Base-by-base conservation (phyloP, 2,113 vertebrate genomes). In the Apodemus sylvaticus region DNA sequence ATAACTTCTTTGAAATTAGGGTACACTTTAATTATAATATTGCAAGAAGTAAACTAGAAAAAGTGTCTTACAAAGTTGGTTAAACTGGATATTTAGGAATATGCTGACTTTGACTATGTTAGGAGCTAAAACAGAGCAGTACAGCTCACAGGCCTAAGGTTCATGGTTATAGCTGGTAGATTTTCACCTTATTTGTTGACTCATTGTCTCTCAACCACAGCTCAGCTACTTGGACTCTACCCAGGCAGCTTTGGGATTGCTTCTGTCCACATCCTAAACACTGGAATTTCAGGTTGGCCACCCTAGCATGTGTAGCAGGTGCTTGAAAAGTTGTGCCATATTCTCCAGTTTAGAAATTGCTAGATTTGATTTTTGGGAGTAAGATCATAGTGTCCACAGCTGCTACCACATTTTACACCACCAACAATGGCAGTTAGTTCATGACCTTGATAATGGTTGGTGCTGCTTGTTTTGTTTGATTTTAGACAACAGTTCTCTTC, bases 401-500 rank as follows among this genome's bases (percentile, higher is more conserved):
- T 7, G 12, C 2, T 20, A 5, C 10, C 48, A 0, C 3, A 70
- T 39, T 86, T 39, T 34, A 53, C 0, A 34, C 16, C 10, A 22
- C 13, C 2, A 48, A 4, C n/a, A 48, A 48, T 55, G 60, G 1
- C 19, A 8, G 26, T 64, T 11, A 7, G 14, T 53, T 42, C 29
- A 42, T 0, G 62, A 31, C 3, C 45, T 64, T n/a, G 10, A 5
- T 11, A 83, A 58, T 2, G 55, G 58, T 88, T 82, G 22, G 7
- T 66, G 22, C 45, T 68, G 36, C 42, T 17, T 31, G 3, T 48
- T 66, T 74, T 24, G 20, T 82, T 74, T 34, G 36, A 20, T 58
- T 74, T 53, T 71, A 12, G 0, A n/a, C 19, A 55, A 64, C 6
- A 0, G 13, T 1, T 64, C 36, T 55, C 0, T 1, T 68, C 22